A percentile compares a stretch with the other conserved stretches of the same genome.
phyloP scores from a whole-genome alignment of 92 coral and sea anemone genomes.

The Virgularia gustaviana region DNA sequence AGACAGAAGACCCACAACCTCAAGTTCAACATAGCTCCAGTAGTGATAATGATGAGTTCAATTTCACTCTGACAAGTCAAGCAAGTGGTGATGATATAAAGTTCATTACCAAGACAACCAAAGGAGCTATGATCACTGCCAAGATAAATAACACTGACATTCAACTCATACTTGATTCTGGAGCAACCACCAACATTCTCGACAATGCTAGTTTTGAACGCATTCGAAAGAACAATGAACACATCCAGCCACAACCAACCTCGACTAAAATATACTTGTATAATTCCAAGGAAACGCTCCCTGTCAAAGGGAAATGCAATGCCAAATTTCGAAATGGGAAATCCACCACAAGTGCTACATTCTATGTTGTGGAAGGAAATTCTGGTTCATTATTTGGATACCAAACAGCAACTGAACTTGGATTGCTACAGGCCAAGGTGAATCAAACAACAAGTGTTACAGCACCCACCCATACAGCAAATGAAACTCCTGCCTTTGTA shows the following conservation, averaged over 20 bases:
- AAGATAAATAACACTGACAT: not conserved
- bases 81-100: not conserved
- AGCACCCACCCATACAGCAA: not conserved
- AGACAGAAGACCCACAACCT: not conserved
- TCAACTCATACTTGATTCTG: not conserved
- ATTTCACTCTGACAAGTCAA: not conserved
- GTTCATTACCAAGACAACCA: not conserved
- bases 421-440: slow-evolving; percentile 18
- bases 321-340: not conserved
- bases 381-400: slow-evolving; percentile 38
- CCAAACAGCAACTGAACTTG: slow-evolving; percentile 33
- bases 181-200: not conserved
- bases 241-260: not conserved
- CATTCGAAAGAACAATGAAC: not conserved
- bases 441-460: slow-evolving; percentile 15
- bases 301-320: not conserved
- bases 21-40: too few relatives aligned
- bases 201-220: not conserved
- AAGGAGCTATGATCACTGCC: not conserved
- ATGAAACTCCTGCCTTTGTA: not conserved
- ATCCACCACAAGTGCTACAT: not conserved
- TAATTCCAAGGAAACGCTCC: not conserved
- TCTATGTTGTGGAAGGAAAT: slow-evolving; percentile 41
- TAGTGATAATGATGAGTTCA: not conserved
- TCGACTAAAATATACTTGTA: not conserved